Base-by-base conservation (phyloP, 2,888 invertebrate species). In the Campaea margaritaria region DNA sequence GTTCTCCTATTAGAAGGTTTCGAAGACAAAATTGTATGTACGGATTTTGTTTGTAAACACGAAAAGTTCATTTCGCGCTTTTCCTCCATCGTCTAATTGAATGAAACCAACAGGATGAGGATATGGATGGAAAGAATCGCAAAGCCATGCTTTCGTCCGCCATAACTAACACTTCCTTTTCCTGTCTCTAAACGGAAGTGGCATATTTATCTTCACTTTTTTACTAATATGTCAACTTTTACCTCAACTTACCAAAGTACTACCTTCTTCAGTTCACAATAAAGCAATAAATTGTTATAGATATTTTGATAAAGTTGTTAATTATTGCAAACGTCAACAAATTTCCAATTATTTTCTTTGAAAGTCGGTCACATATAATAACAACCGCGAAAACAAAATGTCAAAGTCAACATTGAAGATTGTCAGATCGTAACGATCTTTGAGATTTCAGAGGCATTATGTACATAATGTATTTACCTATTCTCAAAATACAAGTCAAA, bases 91-190 rank as follows among this genome's bases (percentile, higher is more conserved):
- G 55, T 73, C 61, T 65, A 72, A 69, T 69, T 70, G 71, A 75
- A 74, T 61, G 61, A 65, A 72, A 69, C 68, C 65, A 79, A 87
- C 86, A 88, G 89, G 88, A 87, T 89, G 78, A 79, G 86, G 86
- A 86, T 84, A 73, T 68, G 64, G 69, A 63, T 68, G 64, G 69
- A 63, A 46, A 61, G 60, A 62, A 67, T 67, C 27, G 27, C 45
- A 65, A 60, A 69, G 66, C 72, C 75, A 81, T 81, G 76, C 77
- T 70, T 71, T 73, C 64, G 81, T 83, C 88, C 88, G 90, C 93
- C 92, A 93, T 93, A 85, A 79, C 65, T 77, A 65, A 83, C 85
- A 91, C 93, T 94, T 94, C 94, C 94, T 94, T 93, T 94, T 94
- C 94, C 94, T 94, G 94, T 93, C 82, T 69, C 4, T 31, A 31